Evolutionary conservation across 2,797 vertebrate species (phyloP).

Genomic region (Podarcis lilfordi): DNA sequence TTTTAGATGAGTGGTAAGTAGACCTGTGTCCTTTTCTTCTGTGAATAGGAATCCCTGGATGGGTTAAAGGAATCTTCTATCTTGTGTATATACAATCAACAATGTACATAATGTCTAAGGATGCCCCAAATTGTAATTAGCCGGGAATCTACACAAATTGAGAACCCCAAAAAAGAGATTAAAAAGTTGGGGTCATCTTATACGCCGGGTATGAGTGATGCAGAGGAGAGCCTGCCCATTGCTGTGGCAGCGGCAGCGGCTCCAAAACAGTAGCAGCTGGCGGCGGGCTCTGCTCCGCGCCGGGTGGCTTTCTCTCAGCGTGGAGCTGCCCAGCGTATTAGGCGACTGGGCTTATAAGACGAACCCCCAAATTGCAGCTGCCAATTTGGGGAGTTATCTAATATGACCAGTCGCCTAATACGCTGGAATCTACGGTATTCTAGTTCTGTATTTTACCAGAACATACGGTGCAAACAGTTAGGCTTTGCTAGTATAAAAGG

Average conservation of each 20-base stretch:
- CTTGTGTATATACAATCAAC: neutral
- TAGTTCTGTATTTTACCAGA: neutral
- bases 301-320: no score
- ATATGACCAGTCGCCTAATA: no score
- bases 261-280: no score
- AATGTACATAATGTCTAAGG: accelerated
- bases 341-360: no score
- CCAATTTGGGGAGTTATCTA: no score
- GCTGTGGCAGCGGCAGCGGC: no score
- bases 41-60: neutral
- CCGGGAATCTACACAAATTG: neutral
- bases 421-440: neutral
- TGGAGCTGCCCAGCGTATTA: no score
- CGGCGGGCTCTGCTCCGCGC: no score
- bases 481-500: neutral
- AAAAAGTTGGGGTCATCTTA: no score
- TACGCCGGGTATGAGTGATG: no score
- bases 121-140: neutral
- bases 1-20: slow-evolving; percentile 43
- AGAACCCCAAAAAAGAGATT: neutral
- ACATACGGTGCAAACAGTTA: neutral
- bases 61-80: neutral
- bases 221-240: no score
- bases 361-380: no score
- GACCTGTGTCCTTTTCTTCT: neutral